phyloP scores from a whole-genome alignment of 2,113 vertebrate species.

The Panthera tigris region DNA sequence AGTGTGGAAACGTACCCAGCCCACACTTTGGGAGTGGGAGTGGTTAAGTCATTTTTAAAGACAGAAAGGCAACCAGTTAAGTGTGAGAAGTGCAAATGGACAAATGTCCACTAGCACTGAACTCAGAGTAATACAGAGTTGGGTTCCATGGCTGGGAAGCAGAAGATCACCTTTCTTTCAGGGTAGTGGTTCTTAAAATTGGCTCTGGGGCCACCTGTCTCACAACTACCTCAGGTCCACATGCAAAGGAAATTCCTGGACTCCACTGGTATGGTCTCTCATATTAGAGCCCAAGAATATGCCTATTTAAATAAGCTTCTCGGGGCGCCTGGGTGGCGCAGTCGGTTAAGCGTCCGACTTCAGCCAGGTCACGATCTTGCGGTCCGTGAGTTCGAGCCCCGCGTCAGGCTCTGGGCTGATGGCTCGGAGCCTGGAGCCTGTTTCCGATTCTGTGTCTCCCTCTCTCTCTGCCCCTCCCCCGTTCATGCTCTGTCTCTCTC shows the following conservation, averaged over 20 bases:
- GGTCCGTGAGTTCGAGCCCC: no score
- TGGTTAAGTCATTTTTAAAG: neutral
- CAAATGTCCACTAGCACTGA: neutral
- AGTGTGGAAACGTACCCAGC: neutral
- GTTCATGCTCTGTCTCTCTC: no score
- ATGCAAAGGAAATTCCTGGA: neutral
- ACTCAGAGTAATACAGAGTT: neutral
- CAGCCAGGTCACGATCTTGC: no score
- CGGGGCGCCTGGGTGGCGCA: no score
- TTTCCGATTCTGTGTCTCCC: no score
- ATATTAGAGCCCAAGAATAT: neutral
- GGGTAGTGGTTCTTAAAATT: neutral
- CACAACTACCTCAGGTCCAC: neutral
- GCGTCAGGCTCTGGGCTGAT: no score
- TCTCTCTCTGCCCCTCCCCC: no score
- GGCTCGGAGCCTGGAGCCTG: no score
- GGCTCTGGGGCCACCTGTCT: neutral
- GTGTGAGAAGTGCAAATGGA: neutral
- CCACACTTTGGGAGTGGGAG: neutral
- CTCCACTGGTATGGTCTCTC: neutral
- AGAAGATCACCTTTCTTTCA: neutral
- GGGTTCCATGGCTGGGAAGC: neutral
- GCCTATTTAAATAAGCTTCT: neutral
- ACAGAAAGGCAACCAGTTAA: neutral
- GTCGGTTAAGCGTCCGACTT: no score